These are phyloP conservation scores for Sinosuthora webbiana DNA, from an alignment of 2,113 vertebrate genomes.

Conservation along the genomic window DNA sequence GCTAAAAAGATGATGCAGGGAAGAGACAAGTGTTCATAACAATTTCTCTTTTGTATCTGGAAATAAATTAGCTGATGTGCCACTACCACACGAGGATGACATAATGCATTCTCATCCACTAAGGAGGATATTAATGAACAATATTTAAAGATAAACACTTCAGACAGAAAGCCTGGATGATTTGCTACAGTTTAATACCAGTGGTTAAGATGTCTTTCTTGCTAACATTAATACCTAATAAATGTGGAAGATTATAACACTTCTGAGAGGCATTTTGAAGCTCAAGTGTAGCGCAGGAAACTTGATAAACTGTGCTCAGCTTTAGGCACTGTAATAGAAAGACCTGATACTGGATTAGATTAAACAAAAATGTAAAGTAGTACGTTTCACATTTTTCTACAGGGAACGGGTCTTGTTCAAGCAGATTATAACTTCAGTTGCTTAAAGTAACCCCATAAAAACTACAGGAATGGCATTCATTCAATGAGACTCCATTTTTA, in stretches of 20 bases:
- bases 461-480: neutral
- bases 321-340: neutral
- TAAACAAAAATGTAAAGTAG: neutral
- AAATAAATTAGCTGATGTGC: neutral
- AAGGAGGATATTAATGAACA: neutral
- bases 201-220: neutral
- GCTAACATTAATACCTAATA: neutral
- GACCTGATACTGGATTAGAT: neutral
- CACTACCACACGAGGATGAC: neutral
- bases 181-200: neutral
- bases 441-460: neutral
- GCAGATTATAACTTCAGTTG: neutral
- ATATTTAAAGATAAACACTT: neutral
- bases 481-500: neutral
- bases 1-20: neutral
- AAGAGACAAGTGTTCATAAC: neutral
- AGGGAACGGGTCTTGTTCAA: neutral
- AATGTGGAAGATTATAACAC: neutral
- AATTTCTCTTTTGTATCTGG: neutral
- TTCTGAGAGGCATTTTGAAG: conserved; percentile 3
- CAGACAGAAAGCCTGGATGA: neutral
- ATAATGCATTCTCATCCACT: neutral
- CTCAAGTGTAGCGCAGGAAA: neutral
- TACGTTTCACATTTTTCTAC: neutral
- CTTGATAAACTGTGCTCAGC: neutral